These are phyloP conservation scores for Leptarthrus brevirostris DNA, from an alignment of 2,888 invertebrate species.

Conservation along the genomic window DNA sequence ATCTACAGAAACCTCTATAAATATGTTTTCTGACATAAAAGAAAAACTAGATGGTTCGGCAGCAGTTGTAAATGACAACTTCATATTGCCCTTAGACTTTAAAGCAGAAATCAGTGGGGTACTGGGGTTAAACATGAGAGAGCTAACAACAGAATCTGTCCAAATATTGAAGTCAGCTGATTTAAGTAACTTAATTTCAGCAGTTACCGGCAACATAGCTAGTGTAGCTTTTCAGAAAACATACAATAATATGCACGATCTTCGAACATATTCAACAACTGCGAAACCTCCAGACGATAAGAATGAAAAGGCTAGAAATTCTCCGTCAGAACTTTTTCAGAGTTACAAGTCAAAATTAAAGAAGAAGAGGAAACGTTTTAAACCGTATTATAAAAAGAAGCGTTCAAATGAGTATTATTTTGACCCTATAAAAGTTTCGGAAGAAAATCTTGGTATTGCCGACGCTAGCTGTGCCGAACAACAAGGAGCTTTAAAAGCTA, in stretches of 20 bases:
- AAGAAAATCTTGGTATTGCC: no score
- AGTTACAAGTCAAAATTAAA: background rate
- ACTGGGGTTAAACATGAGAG: background rate
- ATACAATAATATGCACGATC: background rate
- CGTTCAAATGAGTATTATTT: no score
- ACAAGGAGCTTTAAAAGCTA: no score
- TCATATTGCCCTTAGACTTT: slow-evolving; percentile 17
- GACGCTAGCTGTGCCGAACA: no score
- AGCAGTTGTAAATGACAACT: background rate
- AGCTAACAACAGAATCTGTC: background rate
- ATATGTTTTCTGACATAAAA: background rate
- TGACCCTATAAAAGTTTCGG: no score
- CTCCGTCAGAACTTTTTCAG: background rate
- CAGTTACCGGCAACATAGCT: background rate
- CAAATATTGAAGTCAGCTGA: background rate
- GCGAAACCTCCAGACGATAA: background rate
- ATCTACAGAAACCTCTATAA: background rate
- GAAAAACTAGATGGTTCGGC: background rate
- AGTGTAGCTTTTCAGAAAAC: background rate
- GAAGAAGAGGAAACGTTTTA: no score
- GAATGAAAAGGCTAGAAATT: background rate
- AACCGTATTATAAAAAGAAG: no score
- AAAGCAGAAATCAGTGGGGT: slow-evolving; percentile 4
- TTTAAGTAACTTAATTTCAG: slow-evolving; percentile 5
- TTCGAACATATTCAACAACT: background rate